Evolutionary conservation across 2,888 invertebrate genomes (phyloP).

Genomic region (Epistrophella euchroma): DNA sequence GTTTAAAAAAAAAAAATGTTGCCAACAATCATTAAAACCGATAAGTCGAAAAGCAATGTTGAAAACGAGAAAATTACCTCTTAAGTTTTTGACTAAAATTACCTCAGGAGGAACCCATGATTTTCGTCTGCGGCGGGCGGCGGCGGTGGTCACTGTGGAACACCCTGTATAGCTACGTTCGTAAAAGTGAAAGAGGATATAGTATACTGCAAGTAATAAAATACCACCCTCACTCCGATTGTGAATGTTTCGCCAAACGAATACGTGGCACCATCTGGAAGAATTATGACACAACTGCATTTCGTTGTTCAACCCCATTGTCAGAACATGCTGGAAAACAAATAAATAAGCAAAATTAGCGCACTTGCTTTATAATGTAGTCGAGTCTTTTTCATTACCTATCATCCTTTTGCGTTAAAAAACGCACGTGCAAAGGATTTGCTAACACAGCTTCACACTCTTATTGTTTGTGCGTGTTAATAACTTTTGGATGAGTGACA

Average conservation of each 20-base stretch:
- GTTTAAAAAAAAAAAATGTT: too few relatives aligned
- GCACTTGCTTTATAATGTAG: conserved; percentile 46
- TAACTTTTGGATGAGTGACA: conserved; percentile 70
- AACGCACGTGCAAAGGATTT: conserved; percentile 70
- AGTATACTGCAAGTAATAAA: neutral
- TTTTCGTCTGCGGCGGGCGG: too few relatives aligned
- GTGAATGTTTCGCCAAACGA: conserved; percentile 31
- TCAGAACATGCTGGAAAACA: conserved; percentile 41
- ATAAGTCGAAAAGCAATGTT: too few relatives aligned
- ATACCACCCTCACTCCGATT: conserved; percentile 1
- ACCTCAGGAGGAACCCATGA: too few relatives aligned
- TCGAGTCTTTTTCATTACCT: conserved; percentile 25
- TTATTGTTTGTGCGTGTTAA: conserved; percentile 50
- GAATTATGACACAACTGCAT: conserved; percentile 61
- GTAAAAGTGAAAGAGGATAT: neutral
- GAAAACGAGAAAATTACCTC: too few relatives aligned
- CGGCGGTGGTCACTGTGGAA: too few relatives aligned
- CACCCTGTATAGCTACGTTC: neutral
- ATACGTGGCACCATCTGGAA: conserved; percentile 63
- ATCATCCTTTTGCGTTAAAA: conserved; percentile 48
- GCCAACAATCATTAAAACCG: too few relatives aligned
- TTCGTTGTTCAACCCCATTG: conserved; percentile 18
- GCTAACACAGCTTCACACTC: conserved; percentile 62
- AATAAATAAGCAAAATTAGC: conserved; percentile 66
- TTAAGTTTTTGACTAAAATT: too few relatives aligned